Percentiles rank a stretch among this genome's conserved stretches.
These are phyloP conservation scores for Andrena bucephala DNA, from an alignment of 2,888 invertebrate genomes.

Conservation along the genomic window DNA sequence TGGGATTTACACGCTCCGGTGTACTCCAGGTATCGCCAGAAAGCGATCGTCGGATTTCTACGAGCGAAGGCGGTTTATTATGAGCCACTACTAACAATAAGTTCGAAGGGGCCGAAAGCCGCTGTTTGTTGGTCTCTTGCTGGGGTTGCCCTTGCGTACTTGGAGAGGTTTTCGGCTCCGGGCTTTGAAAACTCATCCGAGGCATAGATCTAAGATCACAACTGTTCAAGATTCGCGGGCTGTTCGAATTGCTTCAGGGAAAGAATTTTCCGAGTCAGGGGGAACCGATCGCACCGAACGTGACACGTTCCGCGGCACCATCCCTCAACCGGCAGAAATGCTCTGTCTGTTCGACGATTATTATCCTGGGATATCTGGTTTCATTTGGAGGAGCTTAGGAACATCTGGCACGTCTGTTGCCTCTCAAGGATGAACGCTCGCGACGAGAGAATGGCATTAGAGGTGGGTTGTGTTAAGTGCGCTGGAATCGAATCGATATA, in stretches of 20 bases:
- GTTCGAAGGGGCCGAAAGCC: constrained; percentile 24
- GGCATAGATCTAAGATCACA: too few species aligned
- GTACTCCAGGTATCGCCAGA: constrained; percentile 71
- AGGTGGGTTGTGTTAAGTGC: constrained; percentile 71
- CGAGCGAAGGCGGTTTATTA: constrained; percentile 52
- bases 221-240: too few species aligned
- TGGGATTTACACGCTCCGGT: constrained; percentile 76
- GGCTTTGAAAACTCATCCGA: background rate
- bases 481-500: constrained; percentile 64
- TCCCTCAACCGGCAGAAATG: background rate
- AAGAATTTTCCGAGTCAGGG: too few species aligned
- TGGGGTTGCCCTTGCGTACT: background rate
- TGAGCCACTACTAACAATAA: constrained; percentile 18
- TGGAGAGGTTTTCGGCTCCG: background rate
- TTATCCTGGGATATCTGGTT: constrained; percentile 30
- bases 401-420: constrained; percentile 68
- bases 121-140: background rate
- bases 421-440: constrained; percentile 68
- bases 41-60: constrained; percentile 68
- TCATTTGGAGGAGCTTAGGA: constrained; percentile 58
- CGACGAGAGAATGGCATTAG: constrained; percentile 73
- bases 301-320: too few species aligned
- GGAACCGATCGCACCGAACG: too few species aligned
- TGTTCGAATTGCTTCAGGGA: background rate
- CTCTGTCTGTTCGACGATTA: constrained; percentile 19